Evolutionary conservation across 1,140 invertebrate species (phyloP), one percentile per base, ranked within the genome.

Genomic region (Megalonaias nervosa): DNA sequence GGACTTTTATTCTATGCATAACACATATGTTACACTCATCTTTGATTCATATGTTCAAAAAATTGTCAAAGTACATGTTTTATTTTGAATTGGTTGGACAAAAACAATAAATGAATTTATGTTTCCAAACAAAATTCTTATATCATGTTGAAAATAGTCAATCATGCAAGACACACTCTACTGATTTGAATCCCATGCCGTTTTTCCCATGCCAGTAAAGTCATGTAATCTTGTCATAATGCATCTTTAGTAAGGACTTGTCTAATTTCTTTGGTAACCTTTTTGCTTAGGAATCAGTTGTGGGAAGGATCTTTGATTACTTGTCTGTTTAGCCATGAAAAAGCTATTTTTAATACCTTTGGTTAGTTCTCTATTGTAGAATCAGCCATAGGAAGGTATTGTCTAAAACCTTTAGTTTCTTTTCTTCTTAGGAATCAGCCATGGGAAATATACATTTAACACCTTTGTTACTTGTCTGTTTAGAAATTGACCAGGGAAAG

Each of bases 361-460:
- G 9, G n/a, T 62, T 38, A 55, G 1, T 79, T 38, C 19, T 48
- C 38, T 48, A 11, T 48, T 2, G 67, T 85, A 84, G 85, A 66
- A 93, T 95, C 81, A 95, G 95, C 9, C 92, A 95, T 58, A 96
- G 96, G 0, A 97, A 97, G 89, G 96, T 97, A 86, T 97, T 97
- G 74, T 94, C 94, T 16, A 97, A 96, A 56, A 97, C 97, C 75
- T 94, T 96, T 0, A 95, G 96, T 62, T 38, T 21, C 12, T 79
- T 57, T 21, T 48, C 38, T 48, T 4, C 11, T 2, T 70, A 85
- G 85, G 85, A 66, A 93, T 95, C 81, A 95, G 95, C 11, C 92
- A 95, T 58, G 96, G 96, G 0, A 97, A 97, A 89, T 96, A 97
- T 86, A 97, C 97, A 74, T 94, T 94, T 16, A 97, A 96, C 56